Conservation (phyloP, 2,797 vertebrate species). For the Xyrichtys novacula region DNA sequence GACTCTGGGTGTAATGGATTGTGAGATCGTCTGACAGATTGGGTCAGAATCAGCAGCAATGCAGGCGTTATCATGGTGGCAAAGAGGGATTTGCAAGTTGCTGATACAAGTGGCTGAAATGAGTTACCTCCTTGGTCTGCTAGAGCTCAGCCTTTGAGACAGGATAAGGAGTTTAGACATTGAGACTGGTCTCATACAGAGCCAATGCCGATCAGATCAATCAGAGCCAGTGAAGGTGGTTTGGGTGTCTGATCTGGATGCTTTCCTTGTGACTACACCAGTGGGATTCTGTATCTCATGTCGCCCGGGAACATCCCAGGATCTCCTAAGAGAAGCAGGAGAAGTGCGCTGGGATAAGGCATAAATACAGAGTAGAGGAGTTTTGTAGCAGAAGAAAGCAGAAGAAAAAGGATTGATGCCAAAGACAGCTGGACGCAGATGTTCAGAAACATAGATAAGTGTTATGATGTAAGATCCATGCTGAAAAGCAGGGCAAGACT, state of each 20-base stretch:
- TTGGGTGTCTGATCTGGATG: neutral
- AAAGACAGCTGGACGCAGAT: neutral
- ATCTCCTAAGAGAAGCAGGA: neutral
- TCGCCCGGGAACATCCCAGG: no score
- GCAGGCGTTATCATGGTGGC: no score
- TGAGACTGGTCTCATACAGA: no score
- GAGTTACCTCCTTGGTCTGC: neutral
- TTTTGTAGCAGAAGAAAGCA: neutral
- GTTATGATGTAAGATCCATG: slow-evolving; percentile 1
- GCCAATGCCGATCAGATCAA: neutral
- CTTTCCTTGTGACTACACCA: neutral
- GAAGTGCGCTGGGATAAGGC: neutral
- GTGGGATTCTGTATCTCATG: no score
- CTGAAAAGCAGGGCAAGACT: neutral
- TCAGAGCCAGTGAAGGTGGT: neutral
- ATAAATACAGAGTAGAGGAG: no score
- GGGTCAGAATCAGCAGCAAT: no score
- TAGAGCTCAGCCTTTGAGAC: no score
- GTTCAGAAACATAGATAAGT: slow-evolving; percentile 2
- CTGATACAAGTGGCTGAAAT: no score
- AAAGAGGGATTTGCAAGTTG: no score
- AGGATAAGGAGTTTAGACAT: neutral
- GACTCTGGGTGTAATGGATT: no score
- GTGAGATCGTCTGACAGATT: no score
- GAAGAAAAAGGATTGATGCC: neutral